Percentiles rank a stretch among this genome's conserved stretches.
These are phyloP conservation scores for Suncus etruscus DNA, from an alignment of 2,113 vertebrate species.

Conservation along the genomic window DNA sequence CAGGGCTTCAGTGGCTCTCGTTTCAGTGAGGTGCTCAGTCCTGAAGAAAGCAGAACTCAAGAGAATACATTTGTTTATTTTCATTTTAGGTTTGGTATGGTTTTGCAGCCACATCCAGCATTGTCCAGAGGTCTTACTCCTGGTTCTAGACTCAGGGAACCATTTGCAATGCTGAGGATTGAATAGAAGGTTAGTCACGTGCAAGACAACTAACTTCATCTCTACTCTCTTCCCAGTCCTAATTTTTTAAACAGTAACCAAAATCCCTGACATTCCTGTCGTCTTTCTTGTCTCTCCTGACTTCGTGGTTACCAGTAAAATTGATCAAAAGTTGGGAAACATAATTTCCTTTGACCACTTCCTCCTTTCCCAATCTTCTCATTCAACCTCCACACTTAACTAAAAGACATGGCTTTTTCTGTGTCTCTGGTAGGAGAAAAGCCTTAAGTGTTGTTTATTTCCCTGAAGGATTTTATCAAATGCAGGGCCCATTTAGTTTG, in stretches of 20 bases:
- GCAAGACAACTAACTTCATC: no score
- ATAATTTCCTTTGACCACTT: not conserved
- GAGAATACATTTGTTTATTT: not conserved
- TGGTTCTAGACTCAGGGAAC: no score
- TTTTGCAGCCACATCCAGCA: no score
- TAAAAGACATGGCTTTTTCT: not conserved
- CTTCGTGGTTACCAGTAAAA: not conserved
- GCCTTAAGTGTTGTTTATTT: constrained; percentile 35
- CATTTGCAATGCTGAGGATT: no score
- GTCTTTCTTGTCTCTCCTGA: not conserved
- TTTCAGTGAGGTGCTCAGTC: not conserved
- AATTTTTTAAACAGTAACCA: not conserved
- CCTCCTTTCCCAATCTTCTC: not conserved
- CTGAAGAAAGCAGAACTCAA: not conserved
- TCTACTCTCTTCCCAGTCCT: no score
- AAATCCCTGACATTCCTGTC: constrained; percentile 34
- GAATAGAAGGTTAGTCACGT: no score
- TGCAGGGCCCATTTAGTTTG: constrained; percentile 13
- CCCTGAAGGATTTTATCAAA: constrained; percentile 60
- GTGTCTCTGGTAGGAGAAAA: constrained; percentile 31
- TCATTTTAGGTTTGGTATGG: not conserved
- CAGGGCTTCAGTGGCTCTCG: not conserved
- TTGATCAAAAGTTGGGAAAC: not conserved
- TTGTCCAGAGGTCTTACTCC: no score
- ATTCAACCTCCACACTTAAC: no score